Percentiles rank a stretch among this genome's conserved stretches.
phyloP scores from a whole-genome alignment of 2,113 vertebrate genomes.

The Microcebus tavaratra region DNA sequence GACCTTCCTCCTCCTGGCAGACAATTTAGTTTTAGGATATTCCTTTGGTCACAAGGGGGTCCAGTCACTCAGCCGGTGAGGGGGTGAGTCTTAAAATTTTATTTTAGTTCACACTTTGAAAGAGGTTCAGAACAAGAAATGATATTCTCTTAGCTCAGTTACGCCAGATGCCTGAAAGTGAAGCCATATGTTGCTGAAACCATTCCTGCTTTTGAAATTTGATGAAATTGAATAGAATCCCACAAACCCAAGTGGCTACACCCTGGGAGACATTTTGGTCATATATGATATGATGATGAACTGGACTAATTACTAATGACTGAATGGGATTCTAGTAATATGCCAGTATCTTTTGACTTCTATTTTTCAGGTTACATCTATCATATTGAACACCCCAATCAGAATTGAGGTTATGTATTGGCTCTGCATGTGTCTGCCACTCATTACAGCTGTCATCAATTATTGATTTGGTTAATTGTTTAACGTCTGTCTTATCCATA shows the following conservation, averaged over 20 bases:
- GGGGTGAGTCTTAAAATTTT: no score
- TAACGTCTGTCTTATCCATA: neutral
- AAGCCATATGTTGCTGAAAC: neutral
- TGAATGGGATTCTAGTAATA: neutral
- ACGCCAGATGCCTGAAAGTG: neutral
- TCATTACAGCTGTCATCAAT: neutral
- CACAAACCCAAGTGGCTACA: neutral
- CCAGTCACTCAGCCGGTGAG: no score
- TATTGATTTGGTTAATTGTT: conserved; percentile 24
- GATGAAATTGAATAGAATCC: neutral
- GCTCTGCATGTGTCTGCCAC: neutral
- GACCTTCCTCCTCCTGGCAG: no score
- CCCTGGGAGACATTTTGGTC: neutral
- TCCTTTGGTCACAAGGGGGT: no score
- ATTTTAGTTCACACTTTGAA: neutral
- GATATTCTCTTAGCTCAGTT: neutral
- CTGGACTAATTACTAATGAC: neutral
- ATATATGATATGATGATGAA: neutral
- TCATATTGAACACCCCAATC: neutral
- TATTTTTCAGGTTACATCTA: neutral
- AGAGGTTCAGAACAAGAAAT: neutral
- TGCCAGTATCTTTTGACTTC: neutral
- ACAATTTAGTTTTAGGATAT: no score
- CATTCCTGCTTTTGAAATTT: neutral
- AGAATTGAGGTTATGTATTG: neutral